Evolutionary conservation across 1,140 invertebrate genomes (phyloP).

Genomic region (Rhysida immarginata): DNA sequence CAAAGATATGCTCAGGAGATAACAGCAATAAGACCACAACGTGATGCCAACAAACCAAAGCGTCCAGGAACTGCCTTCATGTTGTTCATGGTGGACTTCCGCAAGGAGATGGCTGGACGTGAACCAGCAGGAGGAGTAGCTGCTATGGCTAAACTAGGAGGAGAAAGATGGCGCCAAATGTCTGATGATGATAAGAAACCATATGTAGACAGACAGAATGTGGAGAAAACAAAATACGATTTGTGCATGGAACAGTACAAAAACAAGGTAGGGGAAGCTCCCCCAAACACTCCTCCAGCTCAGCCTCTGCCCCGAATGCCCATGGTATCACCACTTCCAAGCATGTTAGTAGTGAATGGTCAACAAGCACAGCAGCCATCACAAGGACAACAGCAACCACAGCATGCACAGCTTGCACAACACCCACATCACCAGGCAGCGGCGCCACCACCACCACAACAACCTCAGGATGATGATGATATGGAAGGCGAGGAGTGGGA

Average conservation of each 20-base stretch:
- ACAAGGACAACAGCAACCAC: no score
- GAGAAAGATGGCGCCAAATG: conserved; percentile 22
- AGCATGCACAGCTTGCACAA: no score
- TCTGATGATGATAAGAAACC: conserved; percentile 21
- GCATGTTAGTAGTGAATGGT: no score
- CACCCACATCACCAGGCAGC: no score
- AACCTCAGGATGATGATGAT: no score
- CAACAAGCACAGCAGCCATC: no score
- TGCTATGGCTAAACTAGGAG: conserved; percentile 22
- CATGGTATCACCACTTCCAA: no score
- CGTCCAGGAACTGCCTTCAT: conserved; percentile 24
- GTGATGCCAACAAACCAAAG: conserved; percentile 23
- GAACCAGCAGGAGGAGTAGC: conserved; percentile 24
- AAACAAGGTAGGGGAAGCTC: conserved; percentile 20
- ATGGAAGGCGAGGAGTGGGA: no score
- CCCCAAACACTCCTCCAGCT: no score
- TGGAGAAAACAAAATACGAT: conserved; percentile 22
- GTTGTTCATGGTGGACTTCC: conserved; percentile 23
- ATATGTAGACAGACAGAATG: conserved; percentile 21
- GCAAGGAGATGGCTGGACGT: conserved; percentile 24
- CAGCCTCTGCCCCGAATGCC: no score
- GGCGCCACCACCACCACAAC: no score
- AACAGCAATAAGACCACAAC: conserved; percentile 19
- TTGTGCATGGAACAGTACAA: conserved; percentile 22
- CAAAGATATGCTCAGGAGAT: conserved; percentile 21